Evolutionary conservation across 2,888 invertebrate species (phyloP).

Genomic region (Callinectes sapidus): DNA sequence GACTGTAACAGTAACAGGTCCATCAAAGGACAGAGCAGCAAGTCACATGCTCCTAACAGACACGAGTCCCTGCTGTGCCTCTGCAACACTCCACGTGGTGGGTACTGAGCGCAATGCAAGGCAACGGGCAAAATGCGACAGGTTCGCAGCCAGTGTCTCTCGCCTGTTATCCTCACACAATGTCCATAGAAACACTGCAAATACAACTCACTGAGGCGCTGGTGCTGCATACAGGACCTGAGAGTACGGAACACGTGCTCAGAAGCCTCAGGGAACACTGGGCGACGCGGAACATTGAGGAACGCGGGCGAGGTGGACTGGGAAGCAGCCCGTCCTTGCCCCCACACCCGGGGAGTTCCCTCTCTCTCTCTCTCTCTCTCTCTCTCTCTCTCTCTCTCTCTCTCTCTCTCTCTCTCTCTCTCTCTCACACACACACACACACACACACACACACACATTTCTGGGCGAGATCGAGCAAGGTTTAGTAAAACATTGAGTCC

Average conservation of each 20-base stretch:
- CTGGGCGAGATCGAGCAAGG: no score
- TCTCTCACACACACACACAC: no score
- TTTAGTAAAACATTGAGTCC: neutral
- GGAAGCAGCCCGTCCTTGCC: neutral
- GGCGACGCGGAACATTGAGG: slow-evolving; percentile 1
- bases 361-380: neutral
- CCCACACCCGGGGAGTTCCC: slow-evolving; percentile 27
- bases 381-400: slow-evolving; percentile 1
- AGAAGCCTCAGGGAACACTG: slow-evolving; percentile 2
- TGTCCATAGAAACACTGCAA: neutral
- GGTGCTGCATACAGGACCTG: neutral
- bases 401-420: neutral
- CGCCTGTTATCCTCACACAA: neutral
- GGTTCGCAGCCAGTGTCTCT: neutral
- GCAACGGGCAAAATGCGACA: neutral
- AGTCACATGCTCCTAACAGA: neutral
- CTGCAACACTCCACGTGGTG: neutral
- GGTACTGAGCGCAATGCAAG: neutral
- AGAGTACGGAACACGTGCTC: neutral
- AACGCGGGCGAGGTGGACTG: slow-evolving; percentile 33
- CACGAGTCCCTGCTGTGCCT: neutral
- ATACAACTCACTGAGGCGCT: neutral
- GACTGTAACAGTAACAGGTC: neutral
- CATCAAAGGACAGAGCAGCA: neutral
- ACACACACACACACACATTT: no score